phyloP scores from a whole-genome alignment of 2,888 invertebrate genomes.

The Eupeodes latifasciatus region DNA sequence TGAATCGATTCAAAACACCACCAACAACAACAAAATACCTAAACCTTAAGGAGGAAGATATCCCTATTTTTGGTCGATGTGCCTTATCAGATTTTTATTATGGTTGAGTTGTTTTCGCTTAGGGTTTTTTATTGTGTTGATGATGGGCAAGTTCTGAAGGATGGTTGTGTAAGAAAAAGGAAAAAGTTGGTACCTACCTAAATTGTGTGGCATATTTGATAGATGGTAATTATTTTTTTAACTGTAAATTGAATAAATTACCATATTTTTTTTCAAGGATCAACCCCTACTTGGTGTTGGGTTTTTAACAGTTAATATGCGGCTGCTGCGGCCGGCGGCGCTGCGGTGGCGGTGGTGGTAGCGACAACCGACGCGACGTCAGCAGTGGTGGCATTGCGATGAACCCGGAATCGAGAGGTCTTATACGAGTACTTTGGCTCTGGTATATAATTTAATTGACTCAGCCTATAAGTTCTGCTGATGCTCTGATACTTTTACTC shows the following conservation, averaged over 20 bases:
- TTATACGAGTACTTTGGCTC: background rate
- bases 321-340: background rate
- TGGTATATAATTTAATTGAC: constrained; percentile 5
- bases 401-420: constrained; percentile 27
- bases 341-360: background rate
- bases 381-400: constrained; percentile 3
- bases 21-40: constrained; percentile 1
- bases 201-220: constrained; percentile 56
- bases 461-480: background rate
- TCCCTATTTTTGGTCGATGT: constrained; percentile 21
- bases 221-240: constrained; percentile 72
- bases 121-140: background rate
- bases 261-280: constrained; percentile 48
- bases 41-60: constrained; percentile 39
- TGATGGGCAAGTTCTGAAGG: constrained; percentile 15
- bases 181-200: too few relatives aligned
- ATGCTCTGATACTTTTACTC: background rate
- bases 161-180: constrained; percentile 16
- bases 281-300: constrained; percentile 2
- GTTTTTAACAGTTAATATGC: constrained; percentile 19
- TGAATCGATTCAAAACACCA: constrained; percentile 7
- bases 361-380: too few relatives aligned
- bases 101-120: constrained; percentile 60
- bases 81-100: constrained; percentile 72
- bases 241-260: constrained; percentile 75